These are phyloP conservation scores for Lethenteron camtschaticum DNA, from an alignment of 2,113 vertebrate genomes.

Conservation along the genomic window DNA sequence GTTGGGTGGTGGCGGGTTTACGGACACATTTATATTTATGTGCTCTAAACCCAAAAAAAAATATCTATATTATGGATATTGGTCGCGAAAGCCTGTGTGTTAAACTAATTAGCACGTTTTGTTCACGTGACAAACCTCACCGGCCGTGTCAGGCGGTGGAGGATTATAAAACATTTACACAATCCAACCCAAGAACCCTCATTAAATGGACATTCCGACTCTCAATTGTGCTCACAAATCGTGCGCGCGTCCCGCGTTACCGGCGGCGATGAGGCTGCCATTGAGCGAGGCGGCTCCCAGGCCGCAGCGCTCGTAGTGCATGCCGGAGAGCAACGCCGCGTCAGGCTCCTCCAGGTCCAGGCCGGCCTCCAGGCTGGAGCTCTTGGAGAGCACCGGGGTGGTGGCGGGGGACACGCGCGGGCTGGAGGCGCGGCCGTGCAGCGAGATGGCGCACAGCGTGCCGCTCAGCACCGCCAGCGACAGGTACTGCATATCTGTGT, in stretches of 20 bases:
- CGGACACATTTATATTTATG: too few species aligned
- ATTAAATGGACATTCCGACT: too few species aligned
- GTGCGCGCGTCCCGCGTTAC: not conserved
- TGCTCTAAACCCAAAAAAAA: too few species aligned
- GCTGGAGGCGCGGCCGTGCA: slow-evolving; percentile 1
- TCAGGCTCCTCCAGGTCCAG: not conserved
- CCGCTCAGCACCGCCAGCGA: slow-evolving; percentile 5
- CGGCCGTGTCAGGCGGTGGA: too few species aligned
- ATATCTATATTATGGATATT: too few species aligned
- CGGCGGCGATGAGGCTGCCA: slow-evolving; percentile 2
- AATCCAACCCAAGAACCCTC: too few species aligned
- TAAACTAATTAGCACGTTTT: too few species aligned
- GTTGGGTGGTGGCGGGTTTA: too few species aligned
- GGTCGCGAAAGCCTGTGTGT: too few species aligned
- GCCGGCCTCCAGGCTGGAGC: not conserved
- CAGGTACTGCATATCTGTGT: not conserved
- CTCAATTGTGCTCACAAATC: not conserved
- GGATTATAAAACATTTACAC: too few species aligned
- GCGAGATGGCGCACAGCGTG: slow-evolving; percentile 1
- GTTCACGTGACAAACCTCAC: too few species aligned
- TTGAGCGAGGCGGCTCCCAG: slow-evolving; percentile 1
- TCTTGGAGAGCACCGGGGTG: slow-evolving; percentile 1
- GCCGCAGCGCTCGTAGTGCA: slow-evolving; percentile 4
- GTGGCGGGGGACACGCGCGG: not conserved
- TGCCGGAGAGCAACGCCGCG: not conserved